Evolutionary conservation across 2,797 vertebrate species (phyloP).

Genomic region (Vultur gryphus): DNA sequence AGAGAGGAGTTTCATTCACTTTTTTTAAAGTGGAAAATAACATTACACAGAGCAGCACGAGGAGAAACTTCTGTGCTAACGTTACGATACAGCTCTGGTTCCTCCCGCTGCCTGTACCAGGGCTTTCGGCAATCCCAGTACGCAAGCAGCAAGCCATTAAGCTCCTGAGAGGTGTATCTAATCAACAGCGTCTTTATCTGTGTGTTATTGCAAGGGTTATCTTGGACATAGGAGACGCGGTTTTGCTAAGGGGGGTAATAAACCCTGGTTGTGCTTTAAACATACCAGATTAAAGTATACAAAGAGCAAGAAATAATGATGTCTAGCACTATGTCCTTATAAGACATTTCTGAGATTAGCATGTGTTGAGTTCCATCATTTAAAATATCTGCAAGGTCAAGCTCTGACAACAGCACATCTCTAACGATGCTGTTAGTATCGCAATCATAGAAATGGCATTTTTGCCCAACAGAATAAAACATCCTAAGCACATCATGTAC

Average conservation of each 20-base stretch:
- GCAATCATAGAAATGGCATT: accelerated
- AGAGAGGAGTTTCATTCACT: not conserved
- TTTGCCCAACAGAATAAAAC: not conserved
- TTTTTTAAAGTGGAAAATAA: not conserved
- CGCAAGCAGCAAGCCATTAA: not conserved
- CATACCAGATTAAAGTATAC: not conserved
- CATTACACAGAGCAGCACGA: not conserved
- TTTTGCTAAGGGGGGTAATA: not conserved
- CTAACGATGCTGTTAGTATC: too few relatives aligned
- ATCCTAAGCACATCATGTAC: not conserved
- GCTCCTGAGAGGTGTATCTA: not conserved
- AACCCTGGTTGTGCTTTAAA: not conserved
- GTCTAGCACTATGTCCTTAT: not conserved
- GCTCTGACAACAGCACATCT: not conserved
- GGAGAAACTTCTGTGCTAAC: not conserved
- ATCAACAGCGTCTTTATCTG: not conserved
- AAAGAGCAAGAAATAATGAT: not conserved
- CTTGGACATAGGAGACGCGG: not conserved
- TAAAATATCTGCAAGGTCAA: not conserved
- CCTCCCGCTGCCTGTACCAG: not conserved
- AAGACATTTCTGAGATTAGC: not conserved
- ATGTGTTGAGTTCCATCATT: not conserved
- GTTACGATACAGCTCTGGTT: not conserved
- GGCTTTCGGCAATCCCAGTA: not conserved
- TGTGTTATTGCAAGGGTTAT: not conserved